A percentile compares a stretch with the other conserved stretches of the same genome.
Evolutionary conservation across 2,797 vertebrate species (phyloP).

Genomic region (Neosilurus hyrtlii): DNA sequence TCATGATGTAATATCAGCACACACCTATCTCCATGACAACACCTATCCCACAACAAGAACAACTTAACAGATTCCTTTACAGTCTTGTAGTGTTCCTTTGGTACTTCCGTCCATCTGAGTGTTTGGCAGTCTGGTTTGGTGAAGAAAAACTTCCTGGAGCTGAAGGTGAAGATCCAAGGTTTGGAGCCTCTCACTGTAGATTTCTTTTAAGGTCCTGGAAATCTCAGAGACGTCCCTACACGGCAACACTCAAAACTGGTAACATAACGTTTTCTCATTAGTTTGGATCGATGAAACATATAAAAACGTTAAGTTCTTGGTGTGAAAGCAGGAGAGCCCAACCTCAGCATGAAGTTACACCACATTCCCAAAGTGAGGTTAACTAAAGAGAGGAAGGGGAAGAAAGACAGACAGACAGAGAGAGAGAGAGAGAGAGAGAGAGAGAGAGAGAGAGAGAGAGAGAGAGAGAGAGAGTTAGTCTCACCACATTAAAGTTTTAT

Average conservation of each 20-base stretch:
- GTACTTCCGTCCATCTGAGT: constrained; percentile 61
- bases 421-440: constrained; percentile 52
- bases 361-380: constrained; percentile 83
- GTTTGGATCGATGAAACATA: constrained; percentile 70
- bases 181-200: not conserved
- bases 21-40: not conserved
- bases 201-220: constrained; percentile 5
- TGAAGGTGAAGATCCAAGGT: constrained; percentile 4
- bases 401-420: constrained; percentile 50
- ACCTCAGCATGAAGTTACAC: constrained; percentile 71
- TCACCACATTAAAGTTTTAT: constrained; percentile 32
- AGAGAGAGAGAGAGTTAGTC: constrained; percentile 51
- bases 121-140: constrained; percentile 45
- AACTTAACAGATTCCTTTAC: not conserved
- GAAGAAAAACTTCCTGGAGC: not conserved
- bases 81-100: constrained; percentile 15
- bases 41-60: not conserved
- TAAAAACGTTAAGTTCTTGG: constrained; percentile 68
- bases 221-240: constrained; percentile 59
- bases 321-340: constrained; percentile 73
- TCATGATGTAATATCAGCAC: not conserved
- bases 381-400: constrained; percentile 75
- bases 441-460: constrained; percentile 48
- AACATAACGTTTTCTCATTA: constrained; percentile 68
- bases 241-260: constrained; percentile 74